Evolutionary conservation across 1,140 invertebrate genomes (phyloP), one percentile per base, ranked within the genome.

Genomic region (Drosophila burlai): DNA sequence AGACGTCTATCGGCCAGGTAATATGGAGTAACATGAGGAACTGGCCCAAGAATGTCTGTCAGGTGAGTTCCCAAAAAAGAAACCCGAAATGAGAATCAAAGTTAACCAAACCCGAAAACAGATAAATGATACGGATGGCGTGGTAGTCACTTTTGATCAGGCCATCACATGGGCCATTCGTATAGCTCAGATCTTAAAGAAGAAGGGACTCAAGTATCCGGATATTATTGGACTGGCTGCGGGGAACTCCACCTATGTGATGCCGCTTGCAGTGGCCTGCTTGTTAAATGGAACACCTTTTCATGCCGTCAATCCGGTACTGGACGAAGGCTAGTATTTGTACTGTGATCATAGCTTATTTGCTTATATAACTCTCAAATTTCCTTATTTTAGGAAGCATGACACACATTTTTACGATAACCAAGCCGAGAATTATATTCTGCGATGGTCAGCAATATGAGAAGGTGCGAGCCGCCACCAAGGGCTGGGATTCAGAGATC

Each of bases 201-300:
- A 73, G 4, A 69, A 80, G 1, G 80, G 75, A 6, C 36, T 92
- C 0, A 55, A 62, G 8, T 38, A 87, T 18, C 74, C 81, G 13
- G 91, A 92, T 58, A 72, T 92, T 1, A 80, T 92, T 40, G 87
- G 91, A 0, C 80, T 92, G 52, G 50, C 66, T 0, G 91, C 80
- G 0, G 78, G 68, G 13, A 92, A 92, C 59, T 82, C 78, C 9
- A 86, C 80, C 7, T 90, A 91, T 45, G 57, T 91, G 2, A 80
- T 81, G 65, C 76, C 91, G 0, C n/a, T 91, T 5, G 91, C 68
- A 0, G 46, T 92, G 8, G 91, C 75, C 9, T 92, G 84, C 40
- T 58, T 89, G 2, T 66, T 92, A 61, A 92, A 92, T 62, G 58
- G 57, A 11, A 91, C 85, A 0, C 76, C 91, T 1, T 84, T 92